phyloP scores from a whole-genome alignment of 2,113 vertebrate genomes.

The Anguilla japonica region DNA sequence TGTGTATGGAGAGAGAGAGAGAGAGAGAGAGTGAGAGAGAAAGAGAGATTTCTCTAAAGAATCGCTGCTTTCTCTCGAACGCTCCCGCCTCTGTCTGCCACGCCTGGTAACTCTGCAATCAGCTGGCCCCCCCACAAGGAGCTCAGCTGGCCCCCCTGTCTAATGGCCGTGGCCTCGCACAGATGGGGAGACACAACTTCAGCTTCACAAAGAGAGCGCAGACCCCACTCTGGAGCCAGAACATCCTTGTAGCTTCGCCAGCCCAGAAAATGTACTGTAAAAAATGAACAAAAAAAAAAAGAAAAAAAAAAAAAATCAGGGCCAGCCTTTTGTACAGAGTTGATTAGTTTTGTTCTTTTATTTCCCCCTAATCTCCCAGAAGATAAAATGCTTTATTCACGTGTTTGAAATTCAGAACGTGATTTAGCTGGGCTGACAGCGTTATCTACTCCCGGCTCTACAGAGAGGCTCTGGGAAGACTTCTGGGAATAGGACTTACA shows the following conservation, averaged over 20 bases:
- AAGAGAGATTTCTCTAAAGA: too few relatives aligned
- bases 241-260: not conserved
- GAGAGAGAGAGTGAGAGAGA: not conserved
- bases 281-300: too few relatives aligned
- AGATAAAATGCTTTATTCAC: not conserved
- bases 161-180: slow-evolving; percentile 4
- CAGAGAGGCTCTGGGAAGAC: not conserved
- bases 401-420: not conserved
- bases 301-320: not conserved
- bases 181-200: not conserved
- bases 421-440: not conserved
- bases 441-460: not conserved
- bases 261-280: not conserved
- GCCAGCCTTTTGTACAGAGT: not conserved
- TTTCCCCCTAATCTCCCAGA: not conserved
- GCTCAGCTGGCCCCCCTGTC: not conserved
- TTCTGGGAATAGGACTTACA: not conserved
- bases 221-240: not conserved
- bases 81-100: slow-evolving; percentile 53
- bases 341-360: not conserved
- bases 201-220: not conserved
- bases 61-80: not conserved
- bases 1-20: not conserved
- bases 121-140: not conserved
- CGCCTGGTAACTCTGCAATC: slow-evolving; percentile 45